Evolutionary conservation across 1,140 invertebrate genomes (phyloP).

Genomic region (Cephus cinctus): DNA sequence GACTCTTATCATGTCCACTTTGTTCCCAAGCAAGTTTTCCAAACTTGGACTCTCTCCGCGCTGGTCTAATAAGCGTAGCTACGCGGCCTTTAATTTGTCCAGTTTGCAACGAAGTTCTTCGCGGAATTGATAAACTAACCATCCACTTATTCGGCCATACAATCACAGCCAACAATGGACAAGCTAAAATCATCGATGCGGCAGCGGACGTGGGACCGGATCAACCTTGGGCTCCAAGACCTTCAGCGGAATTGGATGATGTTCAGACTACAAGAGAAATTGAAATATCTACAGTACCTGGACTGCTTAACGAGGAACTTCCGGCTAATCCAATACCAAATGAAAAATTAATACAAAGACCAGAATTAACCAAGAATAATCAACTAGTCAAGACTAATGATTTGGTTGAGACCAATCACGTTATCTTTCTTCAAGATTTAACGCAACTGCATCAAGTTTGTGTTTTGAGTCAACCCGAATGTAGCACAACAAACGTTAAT

Average conservation of each 20-base stretch:
- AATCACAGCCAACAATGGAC: slow-evolving; percentile 30
- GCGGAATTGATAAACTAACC: slow-evolving; percentile 80
- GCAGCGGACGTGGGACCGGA: neutral
- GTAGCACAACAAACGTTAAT: no score
- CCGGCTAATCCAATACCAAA: neutral
- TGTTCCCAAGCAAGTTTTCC: slow-evolving; percentile 72
- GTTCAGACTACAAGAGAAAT: slow-evolving; percentile 6
- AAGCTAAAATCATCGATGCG: slow-evolving; percentile 17
- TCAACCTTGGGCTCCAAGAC: slow-evolving; percentile 6
- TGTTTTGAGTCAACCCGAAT: no score
- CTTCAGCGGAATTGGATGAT: slow-evolving; percentile 5
- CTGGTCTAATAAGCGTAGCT: slow-evolving; percentile 71
- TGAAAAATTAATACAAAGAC: neutral
- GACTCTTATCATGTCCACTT: slow-evolving; percentile 70
- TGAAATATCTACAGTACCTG: neutral
- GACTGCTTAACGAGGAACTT: neutral
- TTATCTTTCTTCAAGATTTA: neutral
- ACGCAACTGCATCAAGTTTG: neutral
- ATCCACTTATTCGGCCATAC: slow-evolving; percentile 78
- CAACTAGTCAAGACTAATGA: neutral
- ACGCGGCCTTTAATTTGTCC: slow-evolving; percentile 73
- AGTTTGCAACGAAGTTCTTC: slow-evolving; percentile 70
- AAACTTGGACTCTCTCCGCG: slow-evolving; percentile 67
- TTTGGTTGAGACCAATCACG: neutral
- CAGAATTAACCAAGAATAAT: neutral